phyloP scores from a whole-genome alignment of 92 coral and sea anemone species.

The Isaurus tuberculatus region DNA sequence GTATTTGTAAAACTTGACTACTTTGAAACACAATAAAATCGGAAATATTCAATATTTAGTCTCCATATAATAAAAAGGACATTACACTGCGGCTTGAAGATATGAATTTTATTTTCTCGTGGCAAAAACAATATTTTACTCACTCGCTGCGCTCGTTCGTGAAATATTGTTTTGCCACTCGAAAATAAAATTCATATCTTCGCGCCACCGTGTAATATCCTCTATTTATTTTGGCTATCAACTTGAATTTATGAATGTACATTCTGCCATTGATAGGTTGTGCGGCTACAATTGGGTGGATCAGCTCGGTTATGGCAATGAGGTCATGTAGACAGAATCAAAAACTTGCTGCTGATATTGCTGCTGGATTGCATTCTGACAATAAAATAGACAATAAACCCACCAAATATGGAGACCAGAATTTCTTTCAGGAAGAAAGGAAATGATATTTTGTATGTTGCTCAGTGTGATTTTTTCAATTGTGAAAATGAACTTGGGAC shows the following conservation, averaged over 20 bases:
- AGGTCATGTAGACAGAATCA: slow-evolving; percentile 31
- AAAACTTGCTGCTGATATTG: slow-evolving; percentile 30
- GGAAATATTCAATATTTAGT: too few species aligned
- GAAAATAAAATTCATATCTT: too few species aligned
- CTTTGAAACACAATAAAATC: too few species aligned
- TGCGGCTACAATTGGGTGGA: slow-evolving; percentile 41
- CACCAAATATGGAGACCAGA: slow-evolving; percentile 43
- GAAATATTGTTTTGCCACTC: too few species aligned
- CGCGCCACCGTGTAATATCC: too few species aligned
- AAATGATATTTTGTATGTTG: not conserved
- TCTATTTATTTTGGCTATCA: too few species aligned
- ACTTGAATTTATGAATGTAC: not conserved
- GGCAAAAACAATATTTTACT: too few species aligned
- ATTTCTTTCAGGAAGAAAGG: slow-evolving; percentile 32
- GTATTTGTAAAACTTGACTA: too few species aligned
- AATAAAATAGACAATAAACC: slow-evolving; percentile 1
- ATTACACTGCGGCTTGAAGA: too few species aligned
- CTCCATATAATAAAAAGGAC: too few species aligned
- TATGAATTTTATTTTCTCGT: too few species aligned
- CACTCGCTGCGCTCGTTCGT: too few species aligned
- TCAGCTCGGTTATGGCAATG: slow-evolving; percentile 32
- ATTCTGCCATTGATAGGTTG: slow-evolving; percentile 6
- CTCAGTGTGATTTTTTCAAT: not conserved
- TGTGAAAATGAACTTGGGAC: not conserved
- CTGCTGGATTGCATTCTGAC: not conserved